These are phyloP conservation scores for Diplodus sargus DNA, from an alignment of 2,797 vertebrate species.

Conservation along the genomic window DNA sequence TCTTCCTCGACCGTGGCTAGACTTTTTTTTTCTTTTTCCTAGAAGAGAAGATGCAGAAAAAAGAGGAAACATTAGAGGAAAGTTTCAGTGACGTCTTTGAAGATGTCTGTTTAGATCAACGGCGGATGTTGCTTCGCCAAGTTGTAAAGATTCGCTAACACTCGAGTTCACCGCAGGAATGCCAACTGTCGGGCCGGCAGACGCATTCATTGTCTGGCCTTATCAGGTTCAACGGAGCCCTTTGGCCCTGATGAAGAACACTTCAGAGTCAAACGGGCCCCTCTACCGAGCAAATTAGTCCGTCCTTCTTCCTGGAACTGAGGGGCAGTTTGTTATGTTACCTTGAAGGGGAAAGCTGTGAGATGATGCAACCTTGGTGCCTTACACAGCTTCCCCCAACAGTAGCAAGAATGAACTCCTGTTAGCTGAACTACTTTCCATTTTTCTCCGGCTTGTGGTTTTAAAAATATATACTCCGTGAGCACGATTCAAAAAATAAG, in stretches of 20 bases:
- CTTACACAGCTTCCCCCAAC: neutral
- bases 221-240: slow-evolving; percentile 1
- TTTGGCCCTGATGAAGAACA: slow-evolving; percentile 39
- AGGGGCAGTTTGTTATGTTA: slow-evolving; percentile 28
- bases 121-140: neutral
- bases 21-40: slow-evolving; percentile 3
- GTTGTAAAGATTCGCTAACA: neutral
- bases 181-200: neutral
- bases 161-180: slow-evolving; percentile 3
- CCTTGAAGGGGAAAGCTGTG: slow-evolving; percentile 22
- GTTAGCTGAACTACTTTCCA: neutral
- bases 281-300: slow-evolving; percentile 7
- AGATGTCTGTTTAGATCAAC: neutral
- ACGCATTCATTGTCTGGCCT: neutral
- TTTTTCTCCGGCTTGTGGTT: neutral
- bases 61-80: neutral
- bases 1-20: slow-evolving; percentile 10
- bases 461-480: neutral
- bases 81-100: neutral
- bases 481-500: neutral
- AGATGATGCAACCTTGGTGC: slow-evolving; percentile 16
- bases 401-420: neutral
- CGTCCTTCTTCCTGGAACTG: slow-evolving; percentile 49
- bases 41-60: neutral
- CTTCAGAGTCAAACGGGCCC: slow-evolving; percentile 12